These are phyloP conservation scores for Bursaphelenchus okinawaensis DNA, from an alignment of 2,888 invertebrate genomes.

Conservation along the genomic window DNA sequence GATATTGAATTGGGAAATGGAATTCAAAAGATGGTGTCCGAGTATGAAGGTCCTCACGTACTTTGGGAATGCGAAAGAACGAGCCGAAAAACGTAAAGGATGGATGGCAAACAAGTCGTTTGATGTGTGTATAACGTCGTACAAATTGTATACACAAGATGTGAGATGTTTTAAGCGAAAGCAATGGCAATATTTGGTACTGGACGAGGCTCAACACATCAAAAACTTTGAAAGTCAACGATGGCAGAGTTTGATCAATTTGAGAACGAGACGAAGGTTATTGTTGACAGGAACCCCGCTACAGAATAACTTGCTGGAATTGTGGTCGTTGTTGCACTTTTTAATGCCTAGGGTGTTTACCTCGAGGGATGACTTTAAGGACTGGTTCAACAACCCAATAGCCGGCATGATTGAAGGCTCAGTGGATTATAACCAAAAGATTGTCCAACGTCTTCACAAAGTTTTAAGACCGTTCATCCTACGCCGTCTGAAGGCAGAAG, in stretches of 20 bases:
- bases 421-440: slow-evolving; percentile 80
- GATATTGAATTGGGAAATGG: slow-evolving; percentile 99
- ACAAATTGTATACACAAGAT: slow-evolving; percentile 84
- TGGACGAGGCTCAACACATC: slow-evolving; percentile 96
- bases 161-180: slow-evolving; percentile 92
- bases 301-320: slow-evolving; percentile 90
- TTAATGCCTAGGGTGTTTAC: slow-evolving; percentile 94
- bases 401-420: slow-evolving; percentile 91
- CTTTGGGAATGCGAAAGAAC: slow-evolving; percentile 90
- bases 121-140: slow-evolving; percentile 65
- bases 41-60: slow-evolving; percentile 97
- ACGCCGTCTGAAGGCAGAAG: slow-evolving; percentile 83
- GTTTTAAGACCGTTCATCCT: slow-evolving; percentile 84
- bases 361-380: slow-evolving; percentile 86
- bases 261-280: slow-evolving; percentile 82
- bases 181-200: slow-evolving; percentile 94
- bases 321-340: slow-evolving; percentile 97
- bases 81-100: slow-evolving; percentile 66
- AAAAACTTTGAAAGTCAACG: slow-evolving; percentile 98
- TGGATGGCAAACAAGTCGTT: slow-evolving; percentile 99
- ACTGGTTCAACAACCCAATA: slow-evolving; percentile 96
- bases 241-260: slow-evolving; percentile 92
- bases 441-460: slow-evolving; percentile 83
- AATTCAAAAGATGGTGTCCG: slow-evolving; percentile 99
- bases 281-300: slow-evolving; percentile 84